These are phyloP conservation scores for Laticauda colubrina DNA, from an alignment of 2,113 vertebrate species.

Conservation along the genomic window DNA sequence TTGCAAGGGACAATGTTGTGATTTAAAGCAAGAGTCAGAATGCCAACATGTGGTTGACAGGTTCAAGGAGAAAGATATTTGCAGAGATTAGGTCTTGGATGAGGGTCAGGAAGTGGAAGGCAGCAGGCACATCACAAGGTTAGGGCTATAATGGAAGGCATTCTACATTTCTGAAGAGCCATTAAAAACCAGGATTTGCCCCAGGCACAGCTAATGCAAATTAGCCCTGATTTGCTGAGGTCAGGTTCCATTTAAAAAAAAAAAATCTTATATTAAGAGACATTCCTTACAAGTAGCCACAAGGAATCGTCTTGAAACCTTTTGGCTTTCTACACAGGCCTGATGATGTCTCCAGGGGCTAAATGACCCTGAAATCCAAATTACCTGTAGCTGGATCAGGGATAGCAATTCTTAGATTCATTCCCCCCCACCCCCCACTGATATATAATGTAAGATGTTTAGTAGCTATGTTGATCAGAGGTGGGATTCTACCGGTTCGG, in stretches of 20 bases:
- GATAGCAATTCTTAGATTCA: neutral
- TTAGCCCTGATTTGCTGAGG: neutral
- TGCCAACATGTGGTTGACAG: neutral
- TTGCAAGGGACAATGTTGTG: neutral
- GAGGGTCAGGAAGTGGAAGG: neutral
- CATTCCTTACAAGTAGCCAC: neutral
- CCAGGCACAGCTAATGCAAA: neutral
- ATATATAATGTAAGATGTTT: neutral
- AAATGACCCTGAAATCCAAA: neutral
- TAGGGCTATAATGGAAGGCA: neutral
- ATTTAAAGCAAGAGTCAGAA: neutral
- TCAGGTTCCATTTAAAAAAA: neutral
- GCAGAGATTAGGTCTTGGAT: neutral
- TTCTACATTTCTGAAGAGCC: neutral
- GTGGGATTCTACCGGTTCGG: too few relatives aligned
- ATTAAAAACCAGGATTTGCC: neutral
- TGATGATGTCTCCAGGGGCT: neutral
- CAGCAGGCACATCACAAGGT: neutral
- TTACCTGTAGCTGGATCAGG: neutral
- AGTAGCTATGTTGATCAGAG: neutral
- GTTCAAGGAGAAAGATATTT: neutral
- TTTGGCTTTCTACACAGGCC: neutral
- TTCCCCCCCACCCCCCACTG: rapidly evolving
- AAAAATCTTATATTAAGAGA: neutral
- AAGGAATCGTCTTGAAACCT: neutral